Base-by-base conservation (phyloP, 2,113 vertebrate genomes). In the Heteronetta atricapilla region DNA sequence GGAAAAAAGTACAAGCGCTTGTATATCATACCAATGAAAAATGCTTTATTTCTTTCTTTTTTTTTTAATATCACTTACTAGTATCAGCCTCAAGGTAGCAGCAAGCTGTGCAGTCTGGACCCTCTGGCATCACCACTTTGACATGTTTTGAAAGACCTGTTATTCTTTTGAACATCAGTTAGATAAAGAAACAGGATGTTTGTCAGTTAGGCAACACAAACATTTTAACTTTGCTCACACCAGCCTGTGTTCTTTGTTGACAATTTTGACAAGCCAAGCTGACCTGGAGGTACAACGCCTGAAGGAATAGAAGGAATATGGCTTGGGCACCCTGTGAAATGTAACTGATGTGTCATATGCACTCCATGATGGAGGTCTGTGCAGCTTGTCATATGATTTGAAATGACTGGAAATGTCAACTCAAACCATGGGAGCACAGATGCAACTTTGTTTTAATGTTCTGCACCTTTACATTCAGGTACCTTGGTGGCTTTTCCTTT, bases 281-380 rank as follows among this genome's bases (percentile, higher is more conserved):
- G 58, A 48, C 48, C 8, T 6, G 56, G 72, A 40, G 74, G 69
- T 88, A 82, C 2, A 34, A 42, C 80, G 36, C 74, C 63, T 12
- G 13, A 19, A 36, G 80, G 48, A 34, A 56, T 7, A 33, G 11
- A 19, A 36, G 80, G 52, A 33, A 56, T 6, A 31, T 0, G 6
- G 52, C 50, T 17, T 7, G 42, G 42, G 13, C 59, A 36, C 28
- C 21, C 23, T 23, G 13, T 5, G 26, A 25, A 38, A 63, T 2
- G 31, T 3, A 25, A 29, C 26, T 13, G 64, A 19, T 20, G 46
- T 48, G 48, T 15, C 63, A 8, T 0, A 3, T 2, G 21, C 33
- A 6, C 28, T 3, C 69, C 10, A 0, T 6, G 52, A 6, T 0
- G 0, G 70, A 29, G 25, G 9, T 22, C 34, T 31, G 44, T 50